These are phyloP conservation scores for Brassicogethes aeneus DNA, from an alignment of 2,888 invertebrate species.

Conservation along the genomic window DNA sequence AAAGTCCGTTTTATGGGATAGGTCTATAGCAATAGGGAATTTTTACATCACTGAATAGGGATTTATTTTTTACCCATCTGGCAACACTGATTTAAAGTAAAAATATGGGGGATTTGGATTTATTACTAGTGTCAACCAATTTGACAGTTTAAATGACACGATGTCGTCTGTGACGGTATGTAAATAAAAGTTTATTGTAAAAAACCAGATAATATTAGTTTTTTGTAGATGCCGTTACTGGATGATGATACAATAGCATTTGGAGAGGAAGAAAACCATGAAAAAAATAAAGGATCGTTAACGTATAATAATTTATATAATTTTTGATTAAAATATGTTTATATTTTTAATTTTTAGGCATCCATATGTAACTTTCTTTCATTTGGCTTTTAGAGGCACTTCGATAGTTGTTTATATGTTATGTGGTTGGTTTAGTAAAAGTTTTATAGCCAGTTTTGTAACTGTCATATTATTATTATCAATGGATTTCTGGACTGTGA, in stretches of 20 bases:
- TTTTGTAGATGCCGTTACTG: constrained; percentile 69
- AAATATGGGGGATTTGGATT: background rate
- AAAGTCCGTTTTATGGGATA: no score
- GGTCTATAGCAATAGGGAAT: no score
- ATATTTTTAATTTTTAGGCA: constrained; percentile 60
- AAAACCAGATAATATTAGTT: background rate
- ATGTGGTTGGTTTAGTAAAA: constrained; percentile 81
- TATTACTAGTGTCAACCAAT: constrained; percentile 7
- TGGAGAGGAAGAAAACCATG: constrained; percentile 68
- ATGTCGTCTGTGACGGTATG: constrained; percentile 20
- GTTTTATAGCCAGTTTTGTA: constrained; percentile 96
- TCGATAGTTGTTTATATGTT: constrained; percentile 84
- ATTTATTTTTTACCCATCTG: no score
- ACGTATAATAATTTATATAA: constrained; percentile 17
- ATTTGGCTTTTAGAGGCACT: constrained; percentile 75
- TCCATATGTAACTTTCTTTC: constrained; percentile 87
- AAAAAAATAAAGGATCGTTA: constrained; percentile 17
- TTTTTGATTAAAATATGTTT: background rate
- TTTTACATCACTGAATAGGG: no score
- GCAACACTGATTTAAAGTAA: no score
- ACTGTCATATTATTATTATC: constrained; percentile 82
- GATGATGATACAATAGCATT: constrained; percentile 82
- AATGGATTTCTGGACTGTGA: constrained; percentile 99
- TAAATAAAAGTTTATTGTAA: constrained; percentile 7
- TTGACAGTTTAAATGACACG: constrained; percentile 9